Base-by-base conservation (phyloP, 2,113 vertebrate species). In the Gadus macrocephalus region DNA sequence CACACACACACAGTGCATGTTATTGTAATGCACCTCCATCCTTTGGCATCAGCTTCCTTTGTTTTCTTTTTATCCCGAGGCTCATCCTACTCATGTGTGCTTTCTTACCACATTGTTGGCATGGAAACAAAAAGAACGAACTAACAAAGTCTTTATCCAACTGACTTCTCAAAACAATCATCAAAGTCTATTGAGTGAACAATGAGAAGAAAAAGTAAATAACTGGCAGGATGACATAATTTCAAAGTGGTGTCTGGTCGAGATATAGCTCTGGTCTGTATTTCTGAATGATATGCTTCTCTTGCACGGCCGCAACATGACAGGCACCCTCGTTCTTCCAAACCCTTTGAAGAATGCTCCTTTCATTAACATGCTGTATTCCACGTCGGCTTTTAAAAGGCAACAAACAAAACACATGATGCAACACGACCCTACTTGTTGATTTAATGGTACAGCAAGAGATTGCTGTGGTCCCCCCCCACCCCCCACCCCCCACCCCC, bases 361-460 rank as follows among this genome's bases (percentile, higher is more conserved):
- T 38, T 17, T 64, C 62, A 68, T 53, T 64, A 72, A 60, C 31
- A 35, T 5, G 31, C 31, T 4, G 4, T 4, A 35, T 35, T 35
- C 31, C 31, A 35, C 73, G 15, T 27, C 62, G 60, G 66, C 35
- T 74, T 75, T 15, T 35, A 67, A 64, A 79, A 27, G 78, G 53
- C 78, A 78, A 75, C 53, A 75, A 76, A 81, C 6, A 4, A 25
- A 27, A 27, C 79, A 81, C 76, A 49, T 71, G 4, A 35, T 4
- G 4, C 31, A 69, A 67, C 53, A 19, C 69, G 73, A 58, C 68
- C 17, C 66, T 65, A 49, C 28, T 81, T 79, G 62, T 79, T 79
- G 79, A 72, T 80, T 84, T 86, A 64, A 75, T 25, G 35, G 20
- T 19, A 78, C 74, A 70, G 82, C 82, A 82, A 79, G 76, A 71